A percentile compares a stretch with the other conserved stretches of the same genome.
phyloP scores from a whole-genome alignment of 2,113 vertebrate species.

The Origma solitaria region DNA sequence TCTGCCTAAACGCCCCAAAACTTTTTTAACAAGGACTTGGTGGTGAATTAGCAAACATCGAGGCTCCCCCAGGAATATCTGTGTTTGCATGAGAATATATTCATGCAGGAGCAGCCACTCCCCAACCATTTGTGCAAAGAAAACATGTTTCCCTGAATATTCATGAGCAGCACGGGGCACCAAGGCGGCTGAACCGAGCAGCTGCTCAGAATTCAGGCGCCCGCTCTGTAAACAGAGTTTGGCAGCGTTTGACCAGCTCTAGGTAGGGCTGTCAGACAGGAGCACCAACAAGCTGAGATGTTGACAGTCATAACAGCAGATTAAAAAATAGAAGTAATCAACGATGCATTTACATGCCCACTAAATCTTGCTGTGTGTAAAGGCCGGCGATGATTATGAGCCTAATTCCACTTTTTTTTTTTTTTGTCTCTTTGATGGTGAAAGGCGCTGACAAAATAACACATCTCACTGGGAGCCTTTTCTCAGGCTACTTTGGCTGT shows the following conservation, averaged over 20 bases:
- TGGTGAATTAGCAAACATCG: neutral
- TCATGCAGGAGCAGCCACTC: conserved; percentile 9
- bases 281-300: neutral
- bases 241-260: neutral
- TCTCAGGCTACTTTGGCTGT: neutral
- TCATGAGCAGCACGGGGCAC: conserved; percentile 35
- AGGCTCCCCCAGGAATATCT: conserved; percentile 8
- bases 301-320: neutral
- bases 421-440: neutral
- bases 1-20: neutral
- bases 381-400: neutral
- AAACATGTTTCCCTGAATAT: conserved; percentile 48
- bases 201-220: conserved; percentile 26
- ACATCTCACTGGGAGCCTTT: neutral
- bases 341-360: neutral
- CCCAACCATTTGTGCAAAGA: conserved; percentile 40
- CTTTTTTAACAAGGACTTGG: neutral
- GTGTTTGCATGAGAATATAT: conserved; percentile 6
- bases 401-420: neutral
- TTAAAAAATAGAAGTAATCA: neutral
- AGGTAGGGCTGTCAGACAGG: neutral
- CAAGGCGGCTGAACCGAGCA: conserved; percentile 18
- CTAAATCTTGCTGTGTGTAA: neutral
- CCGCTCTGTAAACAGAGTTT: neutral
- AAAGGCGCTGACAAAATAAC: neutral